Percentiles rank a stretch among this genome's conserved stretches.
These are phyloP conservation scores for Pogonocherus hispidulus DNA, from an alignment of 2,888 invertebrate genomes.

Conservation along the genomic window DNA sequence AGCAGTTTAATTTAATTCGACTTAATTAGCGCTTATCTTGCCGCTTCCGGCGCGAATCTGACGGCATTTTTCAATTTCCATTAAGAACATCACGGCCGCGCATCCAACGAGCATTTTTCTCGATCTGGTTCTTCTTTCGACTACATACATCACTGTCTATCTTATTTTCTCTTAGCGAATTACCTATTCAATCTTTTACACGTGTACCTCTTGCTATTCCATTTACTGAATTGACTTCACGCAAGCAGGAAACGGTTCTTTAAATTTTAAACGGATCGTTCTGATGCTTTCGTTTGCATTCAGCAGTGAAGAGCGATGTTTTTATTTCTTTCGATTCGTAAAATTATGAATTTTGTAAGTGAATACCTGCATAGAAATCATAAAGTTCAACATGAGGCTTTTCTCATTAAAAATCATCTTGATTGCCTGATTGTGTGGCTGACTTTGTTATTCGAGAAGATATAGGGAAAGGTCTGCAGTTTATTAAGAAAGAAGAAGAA, in stretches of 20 bases:
- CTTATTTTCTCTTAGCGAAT: slow-evolving; percentile 52
- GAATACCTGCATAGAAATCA: too few species aligned
- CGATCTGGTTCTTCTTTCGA: slow-evolving; percentile 35
- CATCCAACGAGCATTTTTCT: slow-evolving; percentile 32
- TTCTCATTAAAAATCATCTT: too few species aligned
- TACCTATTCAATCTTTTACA: slow-evolving; percentile 55
- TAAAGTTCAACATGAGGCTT: too few species aligned
- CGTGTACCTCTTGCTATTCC: slow-evolving; percentile 49
- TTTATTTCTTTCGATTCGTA: neutral
- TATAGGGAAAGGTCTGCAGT: too few species aligned
- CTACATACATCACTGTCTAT: slow-evolving; percentile 56
- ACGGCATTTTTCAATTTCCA: slow-evolving; percentile 25
- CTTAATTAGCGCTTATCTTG: slow-evolving; percentile 22
- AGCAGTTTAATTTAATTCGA: slow-evolving; percentile 21
- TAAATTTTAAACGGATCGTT: slow-evolving; percentile 22
- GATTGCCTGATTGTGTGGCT: too few species aligned
- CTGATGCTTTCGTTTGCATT: slow-evolving; percentile 4
- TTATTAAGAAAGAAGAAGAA: too few species aligned
- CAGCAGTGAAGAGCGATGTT: neutral
- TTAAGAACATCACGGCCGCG: slow-evolving; percentile 7
- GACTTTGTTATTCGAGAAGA: too few species aligned
- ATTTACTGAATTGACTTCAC: slow-evolving; percentile 51
- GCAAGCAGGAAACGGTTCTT: slow-evolving; percentile 19
- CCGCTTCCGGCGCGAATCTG: slow-evolving; percentile 18
- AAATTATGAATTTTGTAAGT: too few species aligned